Evolutionary conservation across 2,888 invertebrate species (phyloP), one percentile per base, ranked within the genome.

Genomic region (Parnassius mnemosyne): DNA sequence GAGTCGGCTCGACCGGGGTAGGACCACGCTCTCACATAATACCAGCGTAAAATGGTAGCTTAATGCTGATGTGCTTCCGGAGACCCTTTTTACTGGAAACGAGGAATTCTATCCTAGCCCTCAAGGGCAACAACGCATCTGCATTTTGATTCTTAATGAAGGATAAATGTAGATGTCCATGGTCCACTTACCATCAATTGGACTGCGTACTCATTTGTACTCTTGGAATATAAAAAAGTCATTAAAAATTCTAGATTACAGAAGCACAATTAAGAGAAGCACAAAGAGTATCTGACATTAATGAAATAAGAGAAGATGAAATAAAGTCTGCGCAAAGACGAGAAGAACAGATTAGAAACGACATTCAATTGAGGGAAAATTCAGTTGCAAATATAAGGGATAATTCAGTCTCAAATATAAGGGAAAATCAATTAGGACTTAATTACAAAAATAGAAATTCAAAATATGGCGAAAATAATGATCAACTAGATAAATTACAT

Each of bases 401-500:
- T 2, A 43, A 59, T 20, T n/a, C 20, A 11, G n/a, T 58, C 12
- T 34, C 43, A 34, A 52, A 58, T 13, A 43, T 42, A 12, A 57
- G 49, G 9, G 53, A 63, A 2, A 43, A 59, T 20, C 41, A 50
- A 9, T 51, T 63, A 12, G 9, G 10, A 51, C 12, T 7, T 41
- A 53, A 54, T 34, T 41, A 51, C 34, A 59, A 58, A 13, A 47
- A 55, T 41, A 51, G 56, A 55, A 64, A 65, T n/a, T 13, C 54
- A 16, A 64, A 61, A 49, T 51, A 59, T 0, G 12, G 11, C 13
- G 62, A 63, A 11, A 65, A 66, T 16, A 68, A 65, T 44, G 57
- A 65, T 13, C 66, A 56, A 3, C 16, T 65, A 41, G 65, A 68
- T 46, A 68, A 67, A 25, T 55, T 69, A 11, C 64, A 66, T 5